Percentiles rank a stretch among this genome's conserved stretches.
These are phyloP conservation scores for Apostichopus leukothele DNA, from an alignment of 53 echinoderm and acorn worm species.

Conservation along the genomic window DNA sequence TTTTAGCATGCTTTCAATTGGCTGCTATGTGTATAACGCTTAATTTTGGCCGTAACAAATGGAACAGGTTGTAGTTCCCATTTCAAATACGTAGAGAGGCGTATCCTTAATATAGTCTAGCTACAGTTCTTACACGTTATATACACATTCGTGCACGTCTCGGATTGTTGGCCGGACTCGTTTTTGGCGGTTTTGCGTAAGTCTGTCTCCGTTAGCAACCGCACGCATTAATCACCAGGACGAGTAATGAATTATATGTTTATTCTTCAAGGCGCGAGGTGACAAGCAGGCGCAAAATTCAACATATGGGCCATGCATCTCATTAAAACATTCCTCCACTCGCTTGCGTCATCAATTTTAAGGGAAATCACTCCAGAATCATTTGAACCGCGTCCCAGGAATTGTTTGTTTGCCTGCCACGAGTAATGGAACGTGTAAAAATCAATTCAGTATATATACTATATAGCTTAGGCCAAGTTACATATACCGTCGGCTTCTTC, in stretches of 20 bases:
- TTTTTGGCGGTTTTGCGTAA: too few relatives aligned
- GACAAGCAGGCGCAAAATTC: conserved; percentile 18
- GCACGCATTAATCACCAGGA: background rate
- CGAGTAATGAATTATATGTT: background rate
- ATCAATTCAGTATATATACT: too few relatives aligned
- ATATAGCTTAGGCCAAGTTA: too few relatives aligned
- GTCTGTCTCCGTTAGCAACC: background rate
- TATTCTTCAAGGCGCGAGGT: background rate
- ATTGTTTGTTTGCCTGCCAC: background rate
- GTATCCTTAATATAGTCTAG: too few relatives aligned
- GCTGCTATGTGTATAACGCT: too few relatives aligned
- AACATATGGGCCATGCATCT: conserved; percentile 2
- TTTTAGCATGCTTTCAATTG: too few relatives aligned
- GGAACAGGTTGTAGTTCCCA: too few relatives aligned
- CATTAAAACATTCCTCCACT: conserved; percentile 4
- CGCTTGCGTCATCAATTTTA: conserved; percentile 13
- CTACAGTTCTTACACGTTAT: too few relatives aligned
- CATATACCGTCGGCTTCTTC: background rate
- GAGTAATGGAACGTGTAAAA: background rate
- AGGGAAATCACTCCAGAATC: background rate
- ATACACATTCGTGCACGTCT: too few relatives aligned
- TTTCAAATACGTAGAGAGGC: too few relatives aligned
- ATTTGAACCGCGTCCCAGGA: background rate
- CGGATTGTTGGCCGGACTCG: too few relatives aligned
- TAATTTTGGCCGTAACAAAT: too few relatives aligned